These are phyloP conservation scores for Camponotus pennsylvanicus DNA, from an alignment of 1,140 invertebrate genomes.

Conservation along the genomic window DNA sequence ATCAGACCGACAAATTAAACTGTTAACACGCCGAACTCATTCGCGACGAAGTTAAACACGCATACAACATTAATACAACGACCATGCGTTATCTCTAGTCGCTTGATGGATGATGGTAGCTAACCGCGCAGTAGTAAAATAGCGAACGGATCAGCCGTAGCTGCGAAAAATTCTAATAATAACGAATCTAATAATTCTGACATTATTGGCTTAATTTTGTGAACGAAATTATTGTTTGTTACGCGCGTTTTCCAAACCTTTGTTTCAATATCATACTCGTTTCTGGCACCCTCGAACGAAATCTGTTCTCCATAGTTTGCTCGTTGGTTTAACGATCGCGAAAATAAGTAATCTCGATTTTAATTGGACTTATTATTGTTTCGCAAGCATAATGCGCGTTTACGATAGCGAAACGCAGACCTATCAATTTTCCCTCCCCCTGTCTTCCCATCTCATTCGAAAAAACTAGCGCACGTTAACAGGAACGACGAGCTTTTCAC, in stretches of 20 bases:
- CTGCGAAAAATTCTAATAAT: conserved; percentile 12
- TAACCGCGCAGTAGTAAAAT: conserved; percentile 37
- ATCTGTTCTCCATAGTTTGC: conserved; percentile 10
- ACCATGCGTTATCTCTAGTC: conserved; percentile 39
- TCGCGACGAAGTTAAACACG: conserved; percentile 59
- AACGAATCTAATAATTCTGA: not conserved
- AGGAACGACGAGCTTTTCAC: conserved; percentile 30
- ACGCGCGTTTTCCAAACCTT: not conserved
- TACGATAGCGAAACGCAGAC: not conserved
- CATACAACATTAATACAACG: conserved; percentile 41
- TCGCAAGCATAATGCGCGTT: conserved; percentile 30
- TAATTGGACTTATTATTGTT: conserved; percentile 59
- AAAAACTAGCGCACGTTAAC: conserved; percentile 34
- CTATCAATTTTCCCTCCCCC: conserved; percentile 32
- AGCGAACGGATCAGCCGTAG: conserved; percentile 28
- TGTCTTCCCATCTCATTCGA: not conserved
- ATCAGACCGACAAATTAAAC: conserved; percentile 57
- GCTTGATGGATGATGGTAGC: conserved; percentile 56
- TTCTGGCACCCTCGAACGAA: not conserved
- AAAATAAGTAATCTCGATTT: conserved; percentile 50
- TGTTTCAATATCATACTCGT: not conserved
- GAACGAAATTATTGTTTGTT: not conserved
- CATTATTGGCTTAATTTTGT: conserved; percentile 26
- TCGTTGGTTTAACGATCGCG: conserved; percentile 46
- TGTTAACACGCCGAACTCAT: conserved; percentile 41